Percentiles rank a stretch among this genome's conserved stretches.
phyloP scores from a whole-genome alignment of 2,888 invertebrate species.

The Leptopilina syphax region DNA sequence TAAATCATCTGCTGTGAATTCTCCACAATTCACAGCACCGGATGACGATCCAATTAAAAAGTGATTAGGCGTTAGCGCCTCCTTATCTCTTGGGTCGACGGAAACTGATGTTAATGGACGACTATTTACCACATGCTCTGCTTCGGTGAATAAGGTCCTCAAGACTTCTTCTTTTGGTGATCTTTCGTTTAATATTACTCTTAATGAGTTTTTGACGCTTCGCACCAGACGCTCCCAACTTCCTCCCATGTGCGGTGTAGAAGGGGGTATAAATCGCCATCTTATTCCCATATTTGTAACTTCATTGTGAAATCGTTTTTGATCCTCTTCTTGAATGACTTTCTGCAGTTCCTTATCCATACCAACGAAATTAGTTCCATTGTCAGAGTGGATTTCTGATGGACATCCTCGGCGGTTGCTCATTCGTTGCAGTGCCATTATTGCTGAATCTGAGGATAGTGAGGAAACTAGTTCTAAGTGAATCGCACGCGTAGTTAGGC shows the following conservation, averaged over 20 bases:
- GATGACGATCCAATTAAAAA: slow-evolving; percentile 56
- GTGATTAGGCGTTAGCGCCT: slow-evolving; percentile 66
- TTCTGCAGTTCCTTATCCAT: slow-evolving; percentile 42
- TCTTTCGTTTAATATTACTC: slow-evolving; percentile 47
- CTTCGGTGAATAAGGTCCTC: slow-evolving; percentile 46
- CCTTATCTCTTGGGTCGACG: slow-evolving; percentile 56
- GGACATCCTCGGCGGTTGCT: slow-evolving; percentile 45
- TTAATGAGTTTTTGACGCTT: slow-evolving; percentile 46
- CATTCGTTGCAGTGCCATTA: slow-evolving; percentile 52
- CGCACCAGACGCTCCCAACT: slow-evolving; percentile 60
- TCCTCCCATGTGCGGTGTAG: slow-evolving; percentile 51
- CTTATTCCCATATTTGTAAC: slow-evolving; percentile 48
- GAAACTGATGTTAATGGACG: slow-evolving; percentile 61
- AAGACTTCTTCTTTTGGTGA: slow-evolving; percentile 56
- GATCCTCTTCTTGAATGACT: not conserved
- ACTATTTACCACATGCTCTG: slow-evolving; percentile 52
- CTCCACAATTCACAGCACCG: slow-evolving; percentile 16
- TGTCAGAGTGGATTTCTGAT: slow-evolving; percentile 50
- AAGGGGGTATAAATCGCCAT: slow-evolving; percentile 58
- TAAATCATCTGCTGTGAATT: slow-evolving; percentile 12
- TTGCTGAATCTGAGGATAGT: slow-evolving; percentile 48
- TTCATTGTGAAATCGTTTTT: slow-evolving; percentile 4
- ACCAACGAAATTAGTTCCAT: slow-evolving; percentile 54
- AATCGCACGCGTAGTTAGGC: slow-evolving; percentile 54
- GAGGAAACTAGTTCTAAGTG: slow-evolving; percentile 53